Base-by-base conservation (phyloP, 2,113 vertebrate genomes). In the Oenanthe melanoleuca region DNA sequence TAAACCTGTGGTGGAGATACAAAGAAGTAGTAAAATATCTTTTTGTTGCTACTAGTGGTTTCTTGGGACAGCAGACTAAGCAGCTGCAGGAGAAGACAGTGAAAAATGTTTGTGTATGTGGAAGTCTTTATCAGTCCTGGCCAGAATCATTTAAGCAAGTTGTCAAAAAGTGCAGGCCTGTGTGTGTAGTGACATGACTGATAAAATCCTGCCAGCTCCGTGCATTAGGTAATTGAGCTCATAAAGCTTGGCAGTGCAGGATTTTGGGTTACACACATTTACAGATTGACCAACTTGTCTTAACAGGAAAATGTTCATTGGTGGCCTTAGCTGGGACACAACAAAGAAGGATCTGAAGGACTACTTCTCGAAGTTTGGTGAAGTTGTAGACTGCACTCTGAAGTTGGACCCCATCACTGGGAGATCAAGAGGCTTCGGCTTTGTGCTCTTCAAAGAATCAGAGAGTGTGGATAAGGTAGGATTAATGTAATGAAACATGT, bases 291-390 rank as follows among this genome's bases (percentile, higher is more conserved):
- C 75, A 6, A 96, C 77, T 97, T 98, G 89, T 97, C 82, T 97
- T 95, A 87, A 93, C 97, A 99, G 99, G 97, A 99, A 99, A 96
- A 99, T 99, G 99, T 99, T 99, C 97, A 99, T 99, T 8, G 99
- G 99, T 33, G 99, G 99, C 53, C 98, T 99, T 94, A 99, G 99
- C 98, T 99, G 99, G 99, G 99, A 99, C 98, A 99, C 99, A 28
- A 99, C 99, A 16, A 99, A 99, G 98, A 99, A 99, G 97, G 99
- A 99, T 92, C 98, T 99, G 97, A 99, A 99, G 97, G 99, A 99
- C 97, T 99, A 99, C 97, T 99, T 99, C 95, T 98, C 98, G 74
- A 99, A 99, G 96, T 99, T 99, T 91, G 99, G 99, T 69, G 99
- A 99, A 97, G 99, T 99, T 20, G 99, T 99, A 49, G 99, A 99